A percentile compares a stretch with the other conserved stretches of the same genome.
Conservation (phyloP, 2,888 invertebrate genomes). For the Lapara coniferarum region DNA sequence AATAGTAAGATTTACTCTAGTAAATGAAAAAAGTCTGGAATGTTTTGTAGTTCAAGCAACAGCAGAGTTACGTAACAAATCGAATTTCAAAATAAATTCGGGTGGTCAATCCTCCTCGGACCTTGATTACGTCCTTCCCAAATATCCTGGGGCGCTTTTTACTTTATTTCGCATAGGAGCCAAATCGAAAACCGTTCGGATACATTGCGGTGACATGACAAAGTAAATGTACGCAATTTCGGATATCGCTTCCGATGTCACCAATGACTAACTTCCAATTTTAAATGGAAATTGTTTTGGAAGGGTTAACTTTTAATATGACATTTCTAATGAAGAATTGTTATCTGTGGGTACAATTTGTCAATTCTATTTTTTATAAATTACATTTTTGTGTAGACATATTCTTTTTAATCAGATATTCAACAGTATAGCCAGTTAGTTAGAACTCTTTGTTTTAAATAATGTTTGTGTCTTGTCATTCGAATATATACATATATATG, state of each 20-base stretch:
- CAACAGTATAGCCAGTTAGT: no score
- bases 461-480: no score
- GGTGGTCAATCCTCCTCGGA: not conserved
- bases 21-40: not conserved
- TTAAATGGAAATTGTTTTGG: conserved; percentile 22
- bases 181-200: conserved; percentile 51
- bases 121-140: conserved; percentile 26
- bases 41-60: not conserved
- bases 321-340: not conserved
- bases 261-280: conserved; percentile 24
- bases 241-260: conserved; percentile 24
- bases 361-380: not conserved
- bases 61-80: not conserved
- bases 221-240: conserved; percentile 35
- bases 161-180: conserved; percentile 54
- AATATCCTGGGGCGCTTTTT: conserved; percentile 50
- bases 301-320: not conserved
- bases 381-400: no score
- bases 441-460: no score
- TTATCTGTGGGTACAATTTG: not conserved
- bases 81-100: not conserved
- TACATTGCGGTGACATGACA: conserved; percentile 39
- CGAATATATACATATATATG: no score
- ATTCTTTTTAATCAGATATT: no score
- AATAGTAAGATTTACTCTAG: no score